A percentile compares a stretch with the other conserved stretches of the same genome.
Conservation (phyloP, 2,888 invertebrate genomes). For the Eurois occulta region DNA sequence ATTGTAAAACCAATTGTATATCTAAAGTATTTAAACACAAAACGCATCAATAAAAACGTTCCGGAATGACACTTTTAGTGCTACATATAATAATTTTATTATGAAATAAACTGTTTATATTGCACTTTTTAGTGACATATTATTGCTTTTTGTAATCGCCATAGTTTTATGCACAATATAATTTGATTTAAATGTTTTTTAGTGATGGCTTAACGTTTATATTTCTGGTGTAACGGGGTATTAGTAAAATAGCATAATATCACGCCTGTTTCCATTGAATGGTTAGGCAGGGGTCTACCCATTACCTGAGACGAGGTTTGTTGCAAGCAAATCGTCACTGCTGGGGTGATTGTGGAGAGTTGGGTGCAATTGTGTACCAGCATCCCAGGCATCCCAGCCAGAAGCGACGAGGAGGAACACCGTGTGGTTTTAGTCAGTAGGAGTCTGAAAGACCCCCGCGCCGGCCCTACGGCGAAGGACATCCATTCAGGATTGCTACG, state of each 20-base stretch:
- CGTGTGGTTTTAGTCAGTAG: no score
- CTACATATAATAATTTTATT: constrained; percentile 59
- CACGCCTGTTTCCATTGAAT: background rate
- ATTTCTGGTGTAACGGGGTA: background rate
- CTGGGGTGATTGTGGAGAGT: no score
- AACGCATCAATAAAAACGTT: constrained; percentile 36
- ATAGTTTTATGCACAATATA: constrained; percentile 59
- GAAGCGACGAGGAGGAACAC: no score
- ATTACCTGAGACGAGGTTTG: no score
- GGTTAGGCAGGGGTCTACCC: background rate
- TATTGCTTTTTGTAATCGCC: constrained; percentile 54
- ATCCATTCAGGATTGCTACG: no score
- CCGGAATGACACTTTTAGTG: constrained; percentile 57
- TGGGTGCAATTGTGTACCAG: no score
- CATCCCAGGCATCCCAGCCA: no score
- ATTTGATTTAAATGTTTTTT: constrained; percentile 55
- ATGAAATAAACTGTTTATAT: constrained; percentile 61
- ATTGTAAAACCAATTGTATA: constrained; percentile 17
- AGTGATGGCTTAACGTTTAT: background rate
- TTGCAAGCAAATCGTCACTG: no score
- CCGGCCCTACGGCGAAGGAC: no score
- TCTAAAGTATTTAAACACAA: constrained; percentile 29
- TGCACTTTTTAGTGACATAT: constrained; percentile 57
- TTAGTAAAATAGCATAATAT: background rate
- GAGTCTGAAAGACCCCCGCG: no score